Percentiles rank a stretch among this genome's conserved stretches.
Evolutionary conservation across 2,113 vertebrate species (phyloP).

Genomic region (Neogobius melanostomus): DNA sequence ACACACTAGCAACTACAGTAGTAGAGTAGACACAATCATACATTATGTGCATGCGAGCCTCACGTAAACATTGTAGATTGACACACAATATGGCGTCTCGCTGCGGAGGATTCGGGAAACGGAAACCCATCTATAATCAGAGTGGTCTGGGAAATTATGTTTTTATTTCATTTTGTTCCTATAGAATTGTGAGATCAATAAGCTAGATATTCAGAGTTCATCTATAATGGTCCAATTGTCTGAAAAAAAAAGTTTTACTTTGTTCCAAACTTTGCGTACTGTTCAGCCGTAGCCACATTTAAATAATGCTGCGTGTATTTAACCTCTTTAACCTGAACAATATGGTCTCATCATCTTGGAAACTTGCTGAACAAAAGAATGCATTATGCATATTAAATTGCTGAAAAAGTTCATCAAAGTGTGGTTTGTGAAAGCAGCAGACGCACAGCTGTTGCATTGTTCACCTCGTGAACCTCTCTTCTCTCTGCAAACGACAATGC

Average conservation of each 20-base stretch:
- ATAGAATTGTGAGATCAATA: too few species aligned
- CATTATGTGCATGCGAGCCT: too few species aligned
- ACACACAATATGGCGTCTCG: too few species aligned
- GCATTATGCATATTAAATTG: background rate
- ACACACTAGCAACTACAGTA: too few species aligned
- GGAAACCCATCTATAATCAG: too few species aligned
- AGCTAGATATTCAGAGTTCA: too few species aligned
- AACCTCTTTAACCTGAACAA: background rate
- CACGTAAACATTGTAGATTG: too few species aligned
- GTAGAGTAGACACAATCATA: too few species aligned
- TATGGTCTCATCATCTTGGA: background rate
- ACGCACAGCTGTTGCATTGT: conserved; percentile 17
- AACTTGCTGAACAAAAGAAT: background rate
- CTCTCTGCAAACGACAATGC: conserved; percentile 34
- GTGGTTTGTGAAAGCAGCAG: background rate
- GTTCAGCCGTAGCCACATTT: background rate
- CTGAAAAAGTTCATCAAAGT: background rate
- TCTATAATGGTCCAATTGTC: background rate
- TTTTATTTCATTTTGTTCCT: too few species aligned
- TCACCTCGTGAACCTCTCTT: conserved; percentile 32
- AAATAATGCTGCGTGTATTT: background rate
- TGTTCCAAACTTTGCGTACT: background rate
- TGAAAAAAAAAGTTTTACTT: background rate
- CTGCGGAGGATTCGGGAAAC: too few species aligned
- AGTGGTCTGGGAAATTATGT: too few species aligned